Percentiles rank a stretch among this genome's conserved stretches.
Conservation (phyloP, 23 tunicate species). For the Halocynthia aurantium region DNA sequence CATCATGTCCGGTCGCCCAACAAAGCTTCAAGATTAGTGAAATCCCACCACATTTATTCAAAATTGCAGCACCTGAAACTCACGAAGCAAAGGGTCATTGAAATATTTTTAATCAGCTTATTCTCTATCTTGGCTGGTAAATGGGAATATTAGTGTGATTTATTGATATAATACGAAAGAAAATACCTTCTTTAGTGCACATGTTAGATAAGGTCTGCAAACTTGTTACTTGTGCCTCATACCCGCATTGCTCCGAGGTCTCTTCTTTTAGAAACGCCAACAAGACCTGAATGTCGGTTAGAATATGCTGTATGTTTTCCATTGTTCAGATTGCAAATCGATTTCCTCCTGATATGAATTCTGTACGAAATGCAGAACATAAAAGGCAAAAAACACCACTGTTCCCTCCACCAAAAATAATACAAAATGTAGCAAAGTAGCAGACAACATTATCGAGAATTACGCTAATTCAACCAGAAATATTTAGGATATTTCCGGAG, state of each 20-base stretch:
- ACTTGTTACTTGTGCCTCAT: conserved; percentile 25
- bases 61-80: neutral
- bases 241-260: neutral
- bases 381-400: too few species aligned
- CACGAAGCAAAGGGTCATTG: neutral
- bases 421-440: too few species aligned
- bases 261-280: conserved; percentile 10
- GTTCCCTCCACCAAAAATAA: too few species aligned
- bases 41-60: conserved; percentile 9
- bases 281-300: conserved; percentile 13
- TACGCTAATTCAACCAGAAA: too few species aligned
- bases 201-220: conserved; percentile 12
- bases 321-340: too few species aligned
- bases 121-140: neutral
- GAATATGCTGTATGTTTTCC: neutral
- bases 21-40: conserved; percentile 8
- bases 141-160: neutral
- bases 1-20: conserved; percentile 4
- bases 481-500: too few species aligned
- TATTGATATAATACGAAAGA: neutral
- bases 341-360: too few species aligned
- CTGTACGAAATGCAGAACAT: too few species aligned
- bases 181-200: conserved; percentile 18
- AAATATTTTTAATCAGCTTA: neutral
- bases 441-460: too few species aligned